Evolutionary conservation across 2,888 invertebrate species (phyloP).

Genomic region (Volucella inflata): DNA sequence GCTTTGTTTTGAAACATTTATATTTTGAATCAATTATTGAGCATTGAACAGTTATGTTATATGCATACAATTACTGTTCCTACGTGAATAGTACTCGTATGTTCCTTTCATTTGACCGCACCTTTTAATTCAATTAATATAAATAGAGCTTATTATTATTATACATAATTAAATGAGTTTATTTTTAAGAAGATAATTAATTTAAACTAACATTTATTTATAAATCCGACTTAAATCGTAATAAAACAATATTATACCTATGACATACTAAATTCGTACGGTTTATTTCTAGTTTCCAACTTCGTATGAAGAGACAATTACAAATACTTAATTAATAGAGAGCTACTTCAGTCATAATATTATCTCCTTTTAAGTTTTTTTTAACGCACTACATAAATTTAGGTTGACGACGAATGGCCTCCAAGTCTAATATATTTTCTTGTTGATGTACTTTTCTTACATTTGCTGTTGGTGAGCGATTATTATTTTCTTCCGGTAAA

Average conservation of each 20-base stretch:
- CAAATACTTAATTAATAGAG: conserved; percentile 12
- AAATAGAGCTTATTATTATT: too few relatives aligned
- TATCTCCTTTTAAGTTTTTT: neutral
- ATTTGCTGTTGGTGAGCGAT: conserved; percentile 57
- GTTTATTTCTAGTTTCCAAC: neutral
- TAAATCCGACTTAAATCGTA: conserved; percentile 33
- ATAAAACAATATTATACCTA: conserved; percentile 23
- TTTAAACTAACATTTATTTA: conserved; percentile 30
- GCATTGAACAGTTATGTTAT: too few relatives aligned
- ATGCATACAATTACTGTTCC: too few relatives aligned
- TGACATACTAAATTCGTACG: conserved; percentile 36
- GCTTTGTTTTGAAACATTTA: too few relatives aligned
- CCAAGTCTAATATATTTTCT: conserved; percentile 80
- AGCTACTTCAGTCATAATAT: conserved; percentile 2
- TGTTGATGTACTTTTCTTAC: conserved; percentile 65
- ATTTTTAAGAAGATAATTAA: too few relatives aligned
- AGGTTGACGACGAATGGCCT: conserved; percentile 81
- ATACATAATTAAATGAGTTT: too few relatives aligned
- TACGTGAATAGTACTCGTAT: too few relatives aligned
- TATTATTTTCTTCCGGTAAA: conserved; percentile 79
- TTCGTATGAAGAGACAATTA: neutral
- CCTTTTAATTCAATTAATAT: too few relatives aligned
- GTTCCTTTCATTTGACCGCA: too few relatives aligned
- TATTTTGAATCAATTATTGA: too few relatives aligned
- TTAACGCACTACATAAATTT: conserved; percentile 78